Evolutionary conservation across 2,888 invertebrate species (phyloP), one percentile per base, ranked within the genome.

Genomic region (Piscicola geometra): DNA sequence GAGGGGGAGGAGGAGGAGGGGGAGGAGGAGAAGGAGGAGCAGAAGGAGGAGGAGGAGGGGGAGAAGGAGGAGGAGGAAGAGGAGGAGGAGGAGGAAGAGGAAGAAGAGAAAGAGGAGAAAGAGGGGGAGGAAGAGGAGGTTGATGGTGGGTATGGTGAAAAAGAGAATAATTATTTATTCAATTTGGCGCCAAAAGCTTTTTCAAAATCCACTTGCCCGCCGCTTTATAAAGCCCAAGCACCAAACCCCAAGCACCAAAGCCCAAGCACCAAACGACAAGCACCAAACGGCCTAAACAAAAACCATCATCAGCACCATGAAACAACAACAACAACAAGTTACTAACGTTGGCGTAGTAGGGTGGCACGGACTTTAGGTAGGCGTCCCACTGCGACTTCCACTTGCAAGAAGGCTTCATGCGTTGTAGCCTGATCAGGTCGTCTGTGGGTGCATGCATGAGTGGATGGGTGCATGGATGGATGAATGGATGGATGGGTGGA

Each of bases 311-410:
- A 66, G 67, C 25, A 3, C 28, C 64, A 3, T 9, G 5, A 25
- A 64, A 25, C 64, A 64, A 5, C 28, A 33, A 3, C 18, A 33
- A 3, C 18, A n/a, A 5, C 21, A n/a, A 3, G 21, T 60, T 15
- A 18, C 82, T 80, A 78, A 85, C 85, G 79, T 81, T 81, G 36
- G 83, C 83, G 80, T 98, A 99, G 86, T 99, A 99, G 2, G 93
- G 91, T 18, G 99, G 99, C 90, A 98, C 93, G n/a, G 93, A 91
- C 81, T 94, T 91, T 81, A 97, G 89, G 83, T 99, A 99, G 85
- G 91, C 92, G 81, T 94, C 93, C 86, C 99, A 96, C 79, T 93
- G 92, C 75, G 91, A 89, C 82, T 93, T 90, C 93, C 97, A 95
- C 84, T 95, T 94, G 70, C 90, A 90, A 18, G 92, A 91, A 3